These are phyloP conservation scores for Phrynocephalus vlangalii DNA, from an alignment of 2,797 vertebrate species.

Conservation along the genomic window DNA sequence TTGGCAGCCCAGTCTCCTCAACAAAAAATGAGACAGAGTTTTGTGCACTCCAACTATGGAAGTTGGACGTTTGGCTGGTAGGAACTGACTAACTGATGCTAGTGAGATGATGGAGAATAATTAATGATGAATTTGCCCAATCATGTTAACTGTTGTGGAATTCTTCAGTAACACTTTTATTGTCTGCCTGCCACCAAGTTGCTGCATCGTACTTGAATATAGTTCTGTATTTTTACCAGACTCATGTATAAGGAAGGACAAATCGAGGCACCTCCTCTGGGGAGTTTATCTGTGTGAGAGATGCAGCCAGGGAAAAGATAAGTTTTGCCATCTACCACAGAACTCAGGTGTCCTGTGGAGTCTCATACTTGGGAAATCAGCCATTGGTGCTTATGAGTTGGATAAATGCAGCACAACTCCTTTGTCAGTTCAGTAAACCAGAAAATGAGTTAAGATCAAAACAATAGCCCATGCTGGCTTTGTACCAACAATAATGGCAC, in stretches of 20 bases:
- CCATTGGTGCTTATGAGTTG: conserved; percentile 14
- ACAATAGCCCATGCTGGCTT: neutral
- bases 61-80: neutral
- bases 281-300: neutral
- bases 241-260: neutral
- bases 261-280: neutral
- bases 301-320: neutral
- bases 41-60: neutral
- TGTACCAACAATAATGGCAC: neutral
- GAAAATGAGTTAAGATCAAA: conserved; percentile 19
- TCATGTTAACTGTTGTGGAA: neutral
- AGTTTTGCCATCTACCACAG: neutral
- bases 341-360: neutral
- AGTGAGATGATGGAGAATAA: neutral
- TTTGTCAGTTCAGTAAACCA: neutral
- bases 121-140: neutral
- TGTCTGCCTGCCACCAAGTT: neutral
- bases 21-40: neutral
- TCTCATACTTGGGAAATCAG: neutral
- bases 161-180: neutral
- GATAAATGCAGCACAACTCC: conserved; percentile 27
- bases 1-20: no score
- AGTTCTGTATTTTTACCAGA: neutral
- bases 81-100: neutral
- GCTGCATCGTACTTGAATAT: neutral